These are phyloP conservation scores for Lampropteryx suffumata DNA, from an alignment of 2,888 invertebrate species.

Conservation along the genomic window DNA sequence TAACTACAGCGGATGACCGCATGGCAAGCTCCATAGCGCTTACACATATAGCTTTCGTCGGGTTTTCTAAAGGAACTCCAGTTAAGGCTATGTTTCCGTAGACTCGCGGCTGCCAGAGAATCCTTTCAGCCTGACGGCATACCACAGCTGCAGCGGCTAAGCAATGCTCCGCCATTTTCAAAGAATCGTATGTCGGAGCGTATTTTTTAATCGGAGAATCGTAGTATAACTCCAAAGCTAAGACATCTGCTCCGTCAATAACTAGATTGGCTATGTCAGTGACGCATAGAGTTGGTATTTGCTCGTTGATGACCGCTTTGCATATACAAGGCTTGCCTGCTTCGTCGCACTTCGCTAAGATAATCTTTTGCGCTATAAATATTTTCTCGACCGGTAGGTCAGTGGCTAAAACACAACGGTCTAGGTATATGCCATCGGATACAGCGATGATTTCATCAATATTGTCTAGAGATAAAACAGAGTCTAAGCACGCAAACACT, in stretches of 20 bases:
- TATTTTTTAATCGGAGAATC: conserved; percentile 68
- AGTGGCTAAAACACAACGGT: conserved; percentile 91
- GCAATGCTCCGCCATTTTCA: conserved; percentile 85
- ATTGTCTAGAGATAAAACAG: conserved; percentile 61
- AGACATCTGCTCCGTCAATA: conserved; percentile 94
- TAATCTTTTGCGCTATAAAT: conserved; percentile 93
- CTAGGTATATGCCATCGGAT: conserved; percentile 94
- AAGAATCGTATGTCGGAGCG: conserved; percentile 54
- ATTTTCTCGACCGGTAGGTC: conserved; percentile 94
- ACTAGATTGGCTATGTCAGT: conserved; percentile 96
- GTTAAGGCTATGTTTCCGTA: conserved; percentile 87
- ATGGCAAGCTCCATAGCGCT: conserved; percentile 69
- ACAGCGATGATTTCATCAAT: conserved; percentile 89
- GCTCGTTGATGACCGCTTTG: conserved; percentile 93
- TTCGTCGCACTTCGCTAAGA: conserved; percentile 92
- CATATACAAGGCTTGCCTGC: conserved; percentile 94
- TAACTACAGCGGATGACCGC: conserved; percentile 69
- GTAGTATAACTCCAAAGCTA: conserved; percentile 87
- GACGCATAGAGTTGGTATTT: conserved; percentile 89
- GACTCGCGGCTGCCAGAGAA: conserved; percentile 90
- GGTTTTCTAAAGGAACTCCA: conserved; percentile 81
- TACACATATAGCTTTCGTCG: conserved; percentile 78
- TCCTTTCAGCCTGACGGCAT: conserved; percentile 93
- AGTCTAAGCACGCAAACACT: conserved; percentile 67
- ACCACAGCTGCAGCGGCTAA: conserved; percentile 88